Evolutionary conservation across 2,888 invertebrate species (phyloP), one percentile per base, ranked within the genome.

Genomic region (Chloroclysta siterata): DNA sequence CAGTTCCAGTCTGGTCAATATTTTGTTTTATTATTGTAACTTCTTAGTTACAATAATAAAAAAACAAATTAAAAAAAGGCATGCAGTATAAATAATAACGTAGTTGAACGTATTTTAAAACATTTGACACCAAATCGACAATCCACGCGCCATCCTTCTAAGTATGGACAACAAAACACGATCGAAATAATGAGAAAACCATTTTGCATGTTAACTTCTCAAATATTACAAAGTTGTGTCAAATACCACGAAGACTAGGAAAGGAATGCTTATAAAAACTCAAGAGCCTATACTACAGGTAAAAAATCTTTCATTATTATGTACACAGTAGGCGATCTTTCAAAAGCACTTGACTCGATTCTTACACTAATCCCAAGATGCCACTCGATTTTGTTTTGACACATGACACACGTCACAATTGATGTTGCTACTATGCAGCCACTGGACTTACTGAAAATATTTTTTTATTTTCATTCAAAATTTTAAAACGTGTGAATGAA

Each of bases 331-430:
- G 82, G 82, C 73, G 82, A 79, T 80, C 82, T 82, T 76, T 80
- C 68, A 67, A 72, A 72, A 59, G 53, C 61, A 65, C 72, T 72
- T 60, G 42, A 70, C 58, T 69, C 72, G 75, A 76, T 72, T 76
- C 75, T 77, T 69, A 65, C 50, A 50, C 71, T 75, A 81, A 78
- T 90, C 92, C 91, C 93, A 78, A 83, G 93, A 76, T 81, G 79
- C 89, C 83, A 90, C 87, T 93, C 93, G 87, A 93, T 93, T 90
- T 87, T 90, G 89, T 91, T 92, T 84, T 90, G 91, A 92, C 92
- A 90, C 80, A 82, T 83, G 85, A 81, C 81, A 84, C 72, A 72
- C 83, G 84, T 83, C 86, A 83, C 75, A 72, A 53, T 71, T 59
- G 54, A 58, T 68, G 77, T 64, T 56, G 58, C 53, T 55, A 69